These are phyloP conservation scores for Epicauta chinensis DNA, from an alignment of 1,140 invertebrate genomes.

Conservation along the genomic window DNA sequence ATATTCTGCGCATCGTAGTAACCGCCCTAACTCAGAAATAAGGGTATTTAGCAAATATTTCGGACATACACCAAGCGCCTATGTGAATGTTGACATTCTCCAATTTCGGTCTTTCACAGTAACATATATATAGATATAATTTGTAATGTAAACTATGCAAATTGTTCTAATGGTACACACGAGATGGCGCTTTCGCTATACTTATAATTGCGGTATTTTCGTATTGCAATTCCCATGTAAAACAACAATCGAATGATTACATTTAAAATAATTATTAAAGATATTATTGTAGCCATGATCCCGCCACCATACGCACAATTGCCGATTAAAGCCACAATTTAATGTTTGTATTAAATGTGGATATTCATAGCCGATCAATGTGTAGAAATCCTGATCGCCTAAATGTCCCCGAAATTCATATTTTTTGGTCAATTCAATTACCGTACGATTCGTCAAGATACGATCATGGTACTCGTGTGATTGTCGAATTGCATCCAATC, in stretches of 20 bases:
- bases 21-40: too few relatives aligned
- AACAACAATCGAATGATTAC: slow-evolving; percentile 62
- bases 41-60: too few relatives aligned
- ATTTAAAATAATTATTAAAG: slow-evolving; percentile 70
- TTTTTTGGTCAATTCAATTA: slow-evolving; percentile 58
- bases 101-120: too few relatives aligned
- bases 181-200: too few relatives aligned
- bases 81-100: too few relatives aligned
- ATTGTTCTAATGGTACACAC: too few relatives aligned
- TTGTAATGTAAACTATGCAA: too few relatives aligned
- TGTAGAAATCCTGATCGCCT: slow-evolving; percentile 86
- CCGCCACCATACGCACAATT: slow-evolving; percentile 81
- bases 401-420: slow-evolving; percentile 72
- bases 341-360: slow-evolving; percentile 68
- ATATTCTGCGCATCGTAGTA: too few relatives aligned
- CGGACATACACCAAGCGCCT: too few relatives aligned
- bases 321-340: slow-evolving; percentile 78
- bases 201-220: slow-evolving; percentile 54
- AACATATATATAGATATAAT: too few relatives aligned
- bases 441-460: slow-evolving; percentile 50
- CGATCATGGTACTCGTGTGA: slow-evolving; percentile 53
- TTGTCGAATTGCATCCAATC: slow-evolving; percentile 62
- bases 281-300: slow-evolving; percentile 70
- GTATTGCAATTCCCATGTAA: slow-evolving; percentile 87
- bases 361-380: slow-evolving; percentile 62